Evolutionary conservation across 2,888 invertebrate species (phyloP).

Genomic region (Hirtodrosophila confusa): DNA sequence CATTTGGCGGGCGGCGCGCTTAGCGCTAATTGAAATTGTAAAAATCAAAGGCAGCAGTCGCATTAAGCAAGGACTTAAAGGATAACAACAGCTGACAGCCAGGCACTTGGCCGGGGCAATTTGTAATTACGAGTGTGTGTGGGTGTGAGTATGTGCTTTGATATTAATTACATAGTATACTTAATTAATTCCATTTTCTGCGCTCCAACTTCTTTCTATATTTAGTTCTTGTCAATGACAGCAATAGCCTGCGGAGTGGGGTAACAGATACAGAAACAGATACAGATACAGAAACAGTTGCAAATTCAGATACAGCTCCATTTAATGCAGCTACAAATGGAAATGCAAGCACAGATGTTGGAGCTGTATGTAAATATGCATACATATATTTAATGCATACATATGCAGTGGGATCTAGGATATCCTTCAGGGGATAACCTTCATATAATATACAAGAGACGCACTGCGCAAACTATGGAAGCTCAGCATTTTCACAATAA

Average conservation of each 20-base stretch:
- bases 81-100: constrained; percentile 52
- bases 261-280: neutral
- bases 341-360: too few species aligned
- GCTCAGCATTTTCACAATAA: too few species aligned
- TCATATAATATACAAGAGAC: too few species aligned
- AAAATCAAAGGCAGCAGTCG: constrained; percentile 67
- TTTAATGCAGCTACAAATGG: neutral
- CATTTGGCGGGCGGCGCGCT: constrained; percentile 44
- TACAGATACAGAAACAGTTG: neutral
- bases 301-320: neutral
- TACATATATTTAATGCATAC: neutral
- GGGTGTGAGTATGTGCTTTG: constrained; percentile 28
- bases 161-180: constrained; percentile 41
- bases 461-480: too few species aligned
- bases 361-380: neutral
- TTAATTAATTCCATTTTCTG: constrained; percentile 18
- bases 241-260: neutral
- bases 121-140: constrained; percentile 51
- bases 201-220: neutral
- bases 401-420: too few species aligned
- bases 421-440: too few species aligned
- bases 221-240: constrained; percentile 1
- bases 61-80: constrained; percentile 54
- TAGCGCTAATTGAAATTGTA: constrained; percentile 73
- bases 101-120: constrained; percentile 48